Conservation (phyloP, 2,797 vertebrate species). For the Taenioides sp. region DNA sequence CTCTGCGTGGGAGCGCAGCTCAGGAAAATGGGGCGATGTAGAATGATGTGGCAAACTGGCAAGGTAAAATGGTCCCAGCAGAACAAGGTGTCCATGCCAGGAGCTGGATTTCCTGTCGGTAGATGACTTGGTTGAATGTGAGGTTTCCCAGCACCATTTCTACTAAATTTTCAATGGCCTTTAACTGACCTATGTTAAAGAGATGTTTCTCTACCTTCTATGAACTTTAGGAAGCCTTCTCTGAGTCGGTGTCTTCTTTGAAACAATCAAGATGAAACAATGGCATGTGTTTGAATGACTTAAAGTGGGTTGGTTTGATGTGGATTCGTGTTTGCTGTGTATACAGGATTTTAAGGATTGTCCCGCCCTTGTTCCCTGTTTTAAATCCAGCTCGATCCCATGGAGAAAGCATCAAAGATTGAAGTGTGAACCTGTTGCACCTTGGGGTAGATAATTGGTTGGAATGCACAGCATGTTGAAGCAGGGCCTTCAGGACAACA, state of each 20-base stretch:
- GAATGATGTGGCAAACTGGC: slow-evolving; percentile 63
- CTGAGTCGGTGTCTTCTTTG: slow-evolving; percentile 37
- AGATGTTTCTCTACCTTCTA: slow-evolving; percentile 29
- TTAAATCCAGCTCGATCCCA: slow-evolving; percentile 75
- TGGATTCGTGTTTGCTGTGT: slow-evolving; percentile 72
- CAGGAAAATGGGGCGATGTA: slow-evolving; percentile 59
- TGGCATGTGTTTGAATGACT: slow-evolving; percentile 65
- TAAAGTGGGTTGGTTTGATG: slow-evolving; percentile 69
- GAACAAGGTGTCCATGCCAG: slow-evolving; percentile 64
- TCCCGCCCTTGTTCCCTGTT: slow-evolving; percentile 68
- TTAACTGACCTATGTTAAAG: slow-evolving; percentile 41
- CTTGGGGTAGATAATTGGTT: slow-evolving; percentile 65
- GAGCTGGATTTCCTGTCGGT: slow-evolving; percentile 64
- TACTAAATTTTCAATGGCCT: slow-evolving; percentile 36
- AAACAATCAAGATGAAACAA: slow-evolving; percentile 71
- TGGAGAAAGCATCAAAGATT: slow-evolving; percentile 71
- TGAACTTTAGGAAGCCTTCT: slow-evolving; percentile 31
- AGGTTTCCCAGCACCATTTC: slow-evolving; percentile 55
- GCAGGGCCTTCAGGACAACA: slow-evolving; percentile 65
- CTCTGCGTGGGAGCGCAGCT: slow-evolving; percentile 43
- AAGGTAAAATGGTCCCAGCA: slow-evolving; percentile 59
- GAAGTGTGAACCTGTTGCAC: slow-evolving; percentile 72
- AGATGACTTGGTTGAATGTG: slow-evolving; percentile 63
- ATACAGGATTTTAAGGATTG: slow-evolving; percentile 68
- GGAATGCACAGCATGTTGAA: slow-evolving; percentile 70